Base-by-base conservation (phyloP, 2,113 vertebrate species). In the Calonectris borealis region DNA sequence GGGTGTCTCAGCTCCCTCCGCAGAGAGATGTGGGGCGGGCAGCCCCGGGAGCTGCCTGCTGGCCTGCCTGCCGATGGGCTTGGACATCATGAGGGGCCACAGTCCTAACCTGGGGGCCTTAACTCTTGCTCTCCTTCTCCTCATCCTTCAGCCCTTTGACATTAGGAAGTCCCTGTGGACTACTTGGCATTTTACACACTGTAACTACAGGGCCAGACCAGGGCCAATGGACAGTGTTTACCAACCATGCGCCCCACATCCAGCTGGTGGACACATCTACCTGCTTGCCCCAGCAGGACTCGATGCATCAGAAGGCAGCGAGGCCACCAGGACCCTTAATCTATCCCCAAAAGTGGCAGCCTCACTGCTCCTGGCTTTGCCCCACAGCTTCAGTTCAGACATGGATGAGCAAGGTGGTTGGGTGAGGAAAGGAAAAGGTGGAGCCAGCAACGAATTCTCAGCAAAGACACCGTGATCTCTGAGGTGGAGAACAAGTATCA, bases 241-340 rank as follows among this genome's bases (percentile, higher is more conserved):
- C 14, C 55, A 36, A 1, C 29, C 12, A 11, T 1, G 8, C 8
- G 0, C 40, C 38, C 48, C 24, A 34, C 64, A 34, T 21, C 18
- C 51, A 78, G 22, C 78, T 70, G 36, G 20, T 40, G 38, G 31
- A 58, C 69, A 36, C 13, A n/a, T 22, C 48, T 20, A 16, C 65
- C 51, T 60, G 38, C 32, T 61, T 14, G 55, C 17, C 26, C 60
- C 55, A 29, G 65, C 38, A 64, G 61, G 69, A 40, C 81, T 55
- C 7, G 0, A 31, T 25, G 38, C 32, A 34, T 34, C 49, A 76
- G 54, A 72, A 76, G 44, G 70, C 61, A 95, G 48, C 7, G 29
- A 91, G 60, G 44, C 36, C 52, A 46, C 21, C 32, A 54, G 36
- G 44, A 86, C 29, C 25, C 10, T 61, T 77, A 26, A 38, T 15